These are phyloP conservation scores for Sminthopsis crassicaudata DNA, from an alignment of 2,113 vertebrate genomes.

Conservation along the genomic window DNA sequence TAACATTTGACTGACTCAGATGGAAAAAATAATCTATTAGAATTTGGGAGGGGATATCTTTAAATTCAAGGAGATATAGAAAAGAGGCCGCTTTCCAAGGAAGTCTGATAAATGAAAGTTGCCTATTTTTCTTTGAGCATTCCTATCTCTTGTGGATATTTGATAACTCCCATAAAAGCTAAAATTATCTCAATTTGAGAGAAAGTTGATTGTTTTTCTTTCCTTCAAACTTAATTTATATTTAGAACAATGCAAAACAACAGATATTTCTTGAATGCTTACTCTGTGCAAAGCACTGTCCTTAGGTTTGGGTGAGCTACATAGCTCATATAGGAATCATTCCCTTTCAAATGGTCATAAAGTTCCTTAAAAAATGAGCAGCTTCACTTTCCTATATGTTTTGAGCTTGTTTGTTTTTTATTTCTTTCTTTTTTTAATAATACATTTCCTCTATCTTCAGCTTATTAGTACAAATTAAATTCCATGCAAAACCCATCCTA, in stretches of 20 bases:
- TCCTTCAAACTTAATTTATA: background rate
- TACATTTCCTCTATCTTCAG: background rate
- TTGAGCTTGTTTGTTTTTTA: too few species aligned
- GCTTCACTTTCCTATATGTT: background rate
- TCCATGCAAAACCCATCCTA: background rate
- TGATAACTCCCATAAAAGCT: background rate
- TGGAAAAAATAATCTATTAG: background rate
- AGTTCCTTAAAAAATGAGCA: background rate
- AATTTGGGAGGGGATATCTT: background rate
- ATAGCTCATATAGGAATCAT: background rate
- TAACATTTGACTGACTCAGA: background rate
- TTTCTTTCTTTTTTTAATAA: background rate
- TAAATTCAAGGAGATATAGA: background rate
- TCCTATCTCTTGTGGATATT: background rate
- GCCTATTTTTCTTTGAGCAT: background rate
- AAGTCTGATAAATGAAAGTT: background rate
- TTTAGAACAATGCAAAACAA: background rate
- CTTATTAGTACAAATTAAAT: constrained; percentile 22
- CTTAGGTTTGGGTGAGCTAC: background rate
- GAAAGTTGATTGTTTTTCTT: background rate
- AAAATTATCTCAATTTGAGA: background rate
- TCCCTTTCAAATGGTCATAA: background rate
- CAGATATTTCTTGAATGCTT: background rate
- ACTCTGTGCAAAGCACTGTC: background rate
- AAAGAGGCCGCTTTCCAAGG: background rate